These are phyloP conservation scores for Phyllostomus discolor DNA, from an alignment of 2,113 vertebrate species.

Conservation along the genomic window DNA sequence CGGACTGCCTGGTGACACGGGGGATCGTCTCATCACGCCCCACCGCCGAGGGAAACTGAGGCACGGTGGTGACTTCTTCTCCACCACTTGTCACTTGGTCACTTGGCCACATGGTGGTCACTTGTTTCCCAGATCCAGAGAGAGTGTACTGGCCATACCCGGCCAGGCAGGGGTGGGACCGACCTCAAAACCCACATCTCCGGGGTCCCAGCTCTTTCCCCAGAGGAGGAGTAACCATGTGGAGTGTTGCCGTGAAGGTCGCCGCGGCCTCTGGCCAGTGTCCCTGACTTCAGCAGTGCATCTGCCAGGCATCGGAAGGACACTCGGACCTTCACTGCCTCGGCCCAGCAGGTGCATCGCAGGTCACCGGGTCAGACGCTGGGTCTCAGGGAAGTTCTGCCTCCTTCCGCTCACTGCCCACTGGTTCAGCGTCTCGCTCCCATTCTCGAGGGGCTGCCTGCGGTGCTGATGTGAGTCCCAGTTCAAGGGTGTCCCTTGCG, in stretches of 20 bases:
- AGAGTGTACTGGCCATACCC: no score
- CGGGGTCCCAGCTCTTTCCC: no score
- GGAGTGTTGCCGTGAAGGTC: no score
- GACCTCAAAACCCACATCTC: no score
- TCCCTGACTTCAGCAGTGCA: no score
- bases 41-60: background rate
- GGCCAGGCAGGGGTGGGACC: no score
- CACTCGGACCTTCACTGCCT: background rate
- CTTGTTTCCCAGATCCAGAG: no score
- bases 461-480: constrained; percentile 35
- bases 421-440: constrained; percentile 52
- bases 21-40: background rate
- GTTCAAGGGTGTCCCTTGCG: constrained; percentile 66
- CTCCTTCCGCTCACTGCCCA: constrained; percentile 32
- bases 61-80: background rate
- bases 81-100: no score
- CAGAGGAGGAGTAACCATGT: no score
- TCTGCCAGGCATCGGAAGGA: background rate
- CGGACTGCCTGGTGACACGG: no score
- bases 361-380: background rate
- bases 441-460: background rate
- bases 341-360: background rate
- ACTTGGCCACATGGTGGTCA: no score
- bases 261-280: no score
- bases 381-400: background rate